Percentiles rank a stretch among this genome's conserved stretches.
phyloP scores from a whole-genome alignment of 2,888 invertebrate genomes.

The Leptopterna dolabrata region DNA sequence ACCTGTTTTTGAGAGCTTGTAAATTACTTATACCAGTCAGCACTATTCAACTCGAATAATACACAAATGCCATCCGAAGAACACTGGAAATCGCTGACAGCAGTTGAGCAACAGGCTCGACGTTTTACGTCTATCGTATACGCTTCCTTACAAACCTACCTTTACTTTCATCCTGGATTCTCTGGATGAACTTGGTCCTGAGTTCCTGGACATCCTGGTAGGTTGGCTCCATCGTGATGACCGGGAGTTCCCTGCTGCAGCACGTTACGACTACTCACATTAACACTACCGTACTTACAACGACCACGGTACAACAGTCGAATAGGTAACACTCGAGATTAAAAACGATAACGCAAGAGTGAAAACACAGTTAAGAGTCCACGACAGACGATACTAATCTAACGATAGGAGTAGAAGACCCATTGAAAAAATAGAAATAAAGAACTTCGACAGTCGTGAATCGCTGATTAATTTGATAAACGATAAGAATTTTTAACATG shows the following conservation, averaged over 20 bases:
- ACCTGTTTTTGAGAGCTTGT: too few relatives aligned
- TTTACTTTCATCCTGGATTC: constrained; percentile 62
- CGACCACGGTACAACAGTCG: too few relatives aligned
- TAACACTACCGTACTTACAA: background rate
- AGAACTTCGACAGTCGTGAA: background rate
- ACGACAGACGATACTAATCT: background rate
- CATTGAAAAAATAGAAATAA: background rate
- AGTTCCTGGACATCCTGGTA: constrained; percentile 63
- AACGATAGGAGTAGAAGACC: background rate
- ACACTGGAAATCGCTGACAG: too few relatives aligned
- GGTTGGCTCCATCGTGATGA: constrained; percentile 62
- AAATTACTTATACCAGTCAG: too few relatives aligned
- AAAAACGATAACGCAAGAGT: background rate
- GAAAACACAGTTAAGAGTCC: too few relatives aligned
- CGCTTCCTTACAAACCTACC: background rate
- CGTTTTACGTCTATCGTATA: too few relatives aligned
- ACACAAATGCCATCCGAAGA: too few relatives aligned
- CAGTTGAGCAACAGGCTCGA: too few relatives aligned
- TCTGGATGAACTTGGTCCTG: constrained; percentile 63
- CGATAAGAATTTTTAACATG: too few relatives aligned
- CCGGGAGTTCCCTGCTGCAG: background rate
- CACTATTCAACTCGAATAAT: too few relatives aligned
- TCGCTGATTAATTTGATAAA: too few relatives aligned
- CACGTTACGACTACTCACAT: background rate
- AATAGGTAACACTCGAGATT: background rate